Evolutionary conservation across 64 coral and sea anemone genomes (phyloP), one percentile per base, ranked within the genome.

Genomic region (Acropora tenuis): DNA sequence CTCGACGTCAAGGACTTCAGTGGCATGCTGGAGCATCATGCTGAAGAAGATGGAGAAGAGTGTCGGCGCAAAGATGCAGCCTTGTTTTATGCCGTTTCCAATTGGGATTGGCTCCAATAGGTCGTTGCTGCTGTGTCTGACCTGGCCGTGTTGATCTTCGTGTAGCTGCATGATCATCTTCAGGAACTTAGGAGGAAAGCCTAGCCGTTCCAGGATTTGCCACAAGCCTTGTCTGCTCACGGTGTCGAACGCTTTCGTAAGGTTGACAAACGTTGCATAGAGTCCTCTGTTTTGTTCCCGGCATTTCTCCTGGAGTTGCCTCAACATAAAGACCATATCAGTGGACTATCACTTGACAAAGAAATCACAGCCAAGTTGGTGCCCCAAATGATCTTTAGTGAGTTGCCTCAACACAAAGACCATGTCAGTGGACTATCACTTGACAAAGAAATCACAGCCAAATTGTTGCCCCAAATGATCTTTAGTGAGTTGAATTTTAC

Each of bases 41-140:
- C 42, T 49, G 48, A 90, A 90, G 19, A 90, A 43, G 49, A 90
- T 72, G 43, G 43, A 74, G 13, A 90, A 82, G 11, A 81, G 88
- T 2, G 50, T 43, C 5, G 78, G 63, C 1, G 89, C 77, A 15
- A 82, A 44, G 47, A 90, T 60, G 49, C 78, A 90, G 20, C 89
- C 89, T 69, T 90, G 78, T 47, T 91, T 84, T 4, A 80, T 50
- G 12, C 89, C 18, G 19, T 91, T 91, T 4, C 16, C 5, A 15
- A 84, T 71, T 5, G 41, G 7, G 17, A 91, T 84, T 9, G 89
- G n/a, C 18, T 50, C 68, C 2, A 69, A 91, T 2, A 75, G 41
- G 52, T 7, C 6, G n/a, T 41, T 43, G 2, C 59, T 65, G 11
- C 47, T 48, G 58, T 80, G 57, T n/a, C 43, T 57, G 2, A 75